phyloP scores from a whole-genome alignment of 2,797 vertebrate genomes.

The Cuniculus paca region DNA sequence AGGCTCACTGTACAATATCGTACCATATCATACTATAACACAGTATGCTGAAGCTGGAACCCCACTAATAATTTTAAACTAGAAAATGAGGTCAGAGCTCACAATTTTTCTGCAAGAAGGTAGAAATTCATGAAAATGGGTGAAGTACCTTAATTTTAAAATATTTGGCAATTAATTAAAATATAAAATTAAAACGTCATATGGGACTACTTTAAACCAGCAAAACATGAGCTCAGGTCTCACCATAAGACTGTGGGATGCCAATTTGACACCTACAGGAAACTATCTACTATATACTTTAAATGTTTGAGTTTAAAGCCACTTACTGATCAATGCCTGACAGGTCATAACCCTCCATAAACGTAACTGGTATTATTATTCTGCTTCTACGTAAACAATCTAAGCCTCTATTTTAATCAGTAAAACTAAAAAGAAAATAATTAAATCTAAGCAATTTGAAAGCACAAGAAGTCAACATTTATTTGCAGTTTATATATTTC shows the following conservation, averaged over 20 bases:
- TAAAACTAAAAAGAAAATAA: not conserved
- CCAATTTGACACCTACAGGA: not conserved
- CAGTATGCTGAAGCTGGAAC: not conserved
- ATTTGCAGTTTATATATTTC: not conserved
- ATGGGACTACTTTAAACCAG: not conserved
- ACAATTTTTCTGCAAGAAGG: not conserved
- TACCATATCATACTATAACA: not conserved
- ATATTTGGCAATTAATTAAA: conserved; percentile 6
- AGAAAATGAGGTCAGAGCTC: not conserved
- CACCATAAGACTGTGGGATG: not conserved
- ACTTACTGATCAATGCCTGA: not conserved
- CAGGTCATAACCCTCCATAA: not conserved
- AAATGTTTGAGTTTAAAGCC: not conserved
- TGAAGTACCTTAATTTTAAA: not conserved
- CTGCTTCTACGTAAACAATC: not conserved
- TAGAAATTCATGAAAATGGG: not conserved
- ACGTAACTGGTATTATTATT: not conserved
- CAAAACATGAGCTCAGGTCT: not conserved
- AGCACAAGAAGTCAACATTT: not conserved
- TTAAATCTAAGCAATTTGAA: not conserved
- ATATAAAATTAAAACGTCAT: not conserved
- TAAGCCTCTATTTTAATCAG: not conserved
- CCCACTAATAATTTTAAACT: not conserved
- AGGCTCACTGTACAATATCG: too few relatives aligned
- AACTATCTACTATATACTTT: not conserved